These are phyloP conservation scores for Zosterops borbonicus DNA, from an alignment of 2,113 vertebrate species.

Conservation along the genomic window DNA sequence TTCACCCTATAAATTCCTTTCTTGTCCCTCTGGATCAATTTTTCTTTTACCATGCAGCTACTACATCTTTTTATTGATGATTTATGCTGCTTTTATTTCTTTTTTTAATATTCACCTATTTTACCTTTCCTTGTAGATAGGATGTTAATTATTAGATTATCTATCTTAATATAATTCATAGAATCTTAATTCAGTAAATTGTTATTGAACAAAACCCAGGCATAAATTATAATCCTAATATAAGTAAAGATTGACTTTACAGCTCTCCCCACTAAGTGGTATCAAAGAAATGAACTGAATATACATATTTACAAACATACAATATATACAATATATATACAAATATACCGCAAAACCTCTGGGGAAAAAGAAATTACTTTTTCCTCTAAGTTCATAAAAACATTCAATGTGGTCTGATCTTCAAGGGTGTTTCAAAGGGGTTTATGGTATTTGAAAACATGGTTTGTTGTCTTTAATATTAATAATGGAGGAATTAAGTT, in stretches of 20 bases:
- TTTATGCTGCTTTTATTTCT: neutral
- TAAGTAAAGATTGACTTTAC: neutral
- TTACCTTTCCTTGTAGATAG: neutral
- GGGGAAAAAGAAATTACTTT: neutral
- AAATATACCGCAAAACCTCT: neutral
- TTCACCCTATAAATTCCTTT: neutral
- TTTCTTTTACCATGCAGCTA: neutral
- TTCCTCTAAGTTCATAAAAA: neutral
- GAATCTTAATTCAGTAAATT: neutral
- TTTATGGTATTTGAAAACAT: neutral
- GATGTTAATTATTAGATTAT: neutral
- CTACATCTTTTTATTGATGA: neutral
- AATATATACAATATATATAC: neutral
- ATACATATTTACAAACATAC: too few species aligned
- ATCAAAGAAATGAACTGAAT: neutral
- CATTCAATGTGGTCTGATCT: neutral
- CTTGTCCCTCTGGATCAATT: neutral
- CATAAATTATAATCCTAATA: neutral
- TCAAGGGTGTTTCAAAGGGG: neutral
- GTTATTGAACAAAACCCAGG: neutral
- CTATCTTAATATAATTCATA: neutral
- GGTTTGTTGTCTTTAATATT: neutral
- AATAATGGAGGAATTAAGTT: neutral
- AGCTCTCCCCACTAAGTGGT: neutral
- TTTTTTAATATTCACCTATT: neutral